A percentile compares a stretch with the other conserved stretches of the same genome.
Evolutionary conservation across 2,113 vertebrate species (phyloP).

Genomic region (Lycocorax pyrrhopterus): DNA sequence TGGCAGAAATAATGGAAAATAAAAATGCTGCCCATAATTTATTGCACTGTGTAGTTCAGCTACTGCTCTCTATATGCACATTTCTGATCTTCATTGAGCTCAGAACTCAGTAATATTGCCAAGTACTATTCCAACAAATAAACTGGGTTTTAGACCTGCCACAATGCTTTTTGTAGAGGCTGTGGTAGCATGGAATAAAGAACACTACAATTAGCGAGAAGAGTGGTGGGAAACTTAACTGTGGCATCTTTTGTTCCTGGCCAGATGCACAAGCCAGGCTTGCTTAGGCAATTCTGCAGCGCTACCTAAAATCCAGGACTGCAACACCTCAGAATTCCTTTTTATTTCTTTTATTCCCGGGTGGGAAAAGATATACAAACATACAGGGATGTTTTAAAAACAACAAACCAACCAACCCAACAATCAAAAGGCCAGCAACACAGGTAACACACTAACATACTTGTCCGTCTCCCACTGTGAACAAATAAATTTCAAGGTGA

Average conservation of each 20-base stretch:
- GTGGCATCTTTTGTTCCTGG: not conserved
- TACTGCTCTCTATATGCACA: not conserved
- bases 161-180: not conserved
- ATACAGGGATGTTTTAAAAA: not conserved
- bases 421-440: not conserved
- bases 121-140: not conserved
- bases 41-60: not conserved
- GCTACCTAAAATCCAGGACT: not conserved
- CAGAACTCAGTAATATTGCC: not conserved
- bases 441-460: not conserved
- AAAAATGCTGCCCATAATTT: not conserved
- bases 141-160: not conserved
- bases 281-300: not conserved
- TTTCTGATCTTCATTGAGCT: not conserved
- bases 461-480: not conserved
- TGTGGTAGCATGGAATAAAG: not conserved
- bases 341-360: no score
- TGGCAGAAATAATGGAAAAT: constrained; percentile 13
- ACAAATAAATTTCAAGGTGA: not conserved
- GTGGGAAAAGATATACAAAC: not conserved
- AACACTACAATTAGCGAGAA: not conserved
- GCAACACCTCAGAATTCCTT: not conserved
- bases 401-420: not conserved
- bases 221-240: fast-evolving
- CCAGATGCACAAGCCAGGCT: not conserved